phyloP scores from a whole-genome alignment of 2,797 vertebrate genomes.

The Ficedula albicollis region DNA sequence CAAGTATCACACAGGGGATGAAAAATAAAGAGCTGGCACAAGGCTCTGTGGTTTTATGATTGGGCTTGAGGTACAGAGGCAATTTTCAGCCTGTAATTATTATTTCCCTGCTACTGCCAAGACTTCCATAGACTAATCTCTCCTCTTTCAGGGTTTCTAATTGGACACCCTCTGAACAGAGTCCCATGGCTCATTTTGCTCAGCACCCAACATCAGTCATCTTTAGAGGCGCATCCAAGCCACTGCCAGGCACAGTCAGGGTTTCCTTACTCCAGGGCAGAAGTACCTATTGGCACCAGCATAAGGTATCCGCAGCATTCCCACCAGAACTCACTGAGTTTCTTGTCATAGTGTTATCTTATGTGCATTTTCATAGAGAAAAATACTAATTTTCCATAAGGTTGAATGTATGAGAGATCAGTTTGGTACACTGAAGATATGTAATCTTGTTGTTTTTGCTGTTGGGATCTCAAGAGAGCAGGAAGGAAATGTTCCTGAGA shows the following conservation, averaged over 20 bases:
- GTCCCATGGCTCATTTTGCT: background rate
- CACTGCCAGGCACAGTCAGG: background rate
- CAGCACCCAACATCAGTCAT: background rate
- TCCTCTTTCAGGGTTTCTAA: background rate
- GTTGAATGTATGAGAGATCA: background rate
- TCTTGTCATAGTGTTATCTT: background rate
- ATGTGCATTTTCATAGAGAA: background rate
- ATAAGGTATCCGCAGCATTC: background rate
- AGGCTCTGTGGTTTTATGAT: background rate
- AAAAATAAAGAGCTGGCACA: constrained; percentile 25
- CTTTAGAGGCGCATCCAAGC: background rate
- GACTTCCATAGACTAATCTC: background rate
- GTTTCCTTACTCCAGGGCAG: background rate
- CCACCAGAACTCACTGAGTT: background rate
- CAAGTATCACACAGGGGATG: constrained; percentile 47
- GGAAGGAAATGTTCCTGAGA: constrained; percentile 33
- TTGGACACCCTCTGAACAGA: background rate
- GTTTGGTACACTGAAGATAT: background rate
- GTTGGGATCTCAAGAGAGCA: background rate
- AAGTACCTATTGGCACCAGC: background rate
- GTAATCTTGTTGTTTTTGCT: background rate
- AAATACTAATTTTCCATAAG: background rate
- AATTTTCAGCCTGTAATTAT: constrained; percentile 29
- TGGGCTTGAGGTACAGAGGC: background rate
- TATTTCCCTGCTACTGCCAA: constrained; percentile 1